Percentiles rank a stretch among this genome's conserved stretches.
These are phyloP conservation scores for Amia ocellicauda DNA, from an alignment of 2,113 vertebrate genomes.

Conservation along the genomic window DNA sequence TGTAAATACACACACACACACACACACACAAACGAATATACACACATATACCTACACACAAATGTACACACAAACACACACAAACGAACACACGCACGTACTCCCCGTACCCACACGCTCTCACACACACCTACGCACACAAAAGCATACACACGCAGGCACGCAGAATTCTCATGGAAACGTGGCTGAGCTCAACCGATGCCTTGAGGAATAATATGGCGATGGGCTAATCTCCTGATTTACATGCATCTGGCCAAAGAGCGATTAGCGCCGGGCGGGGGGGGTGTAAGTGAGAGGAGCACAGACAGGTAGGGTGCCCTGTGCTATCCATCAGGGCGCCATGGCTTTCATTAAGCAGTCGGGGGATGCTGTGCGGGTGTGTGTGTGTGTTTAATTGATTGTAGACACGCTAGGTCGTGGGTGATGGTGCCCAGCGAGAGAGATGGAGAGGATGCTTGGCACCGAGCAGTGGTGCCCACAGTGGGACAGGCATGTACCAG, in stretches of 20 bases:
- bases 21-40: neutral
- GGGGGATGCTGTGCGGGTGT: neutral
- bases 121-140: no score
- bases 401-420: neutral
- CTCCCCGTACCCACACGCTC: no score
- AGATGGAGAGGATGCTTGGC: neutral
- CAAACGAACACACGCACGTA: neutral
- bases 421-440: neutral
- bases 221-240: no score
- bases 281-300: no score
- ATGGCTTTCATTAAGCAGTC: neutral
- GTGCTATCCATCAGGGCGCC: neutral
- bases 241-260: no score
- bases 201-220: no score
- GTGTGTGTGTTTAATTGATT: neutral
- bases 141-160: no score
- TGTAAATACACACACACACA: slow-evolving; percentile 12
- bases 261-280: no score
- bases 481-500: neutral
- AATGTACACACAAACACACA: slow-evolving; percentile 23
- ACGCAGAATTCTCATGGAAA: no score
- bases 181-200: no score
- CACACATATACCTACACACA: neutral
- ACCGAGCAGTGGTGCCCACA: neutral
- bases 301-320: no score